These are phyloP conservation scores for Polydrusus cervinus DNA, from an alignment of 2,888 invertebrate species.

Conservation along the genomic window DNA sequence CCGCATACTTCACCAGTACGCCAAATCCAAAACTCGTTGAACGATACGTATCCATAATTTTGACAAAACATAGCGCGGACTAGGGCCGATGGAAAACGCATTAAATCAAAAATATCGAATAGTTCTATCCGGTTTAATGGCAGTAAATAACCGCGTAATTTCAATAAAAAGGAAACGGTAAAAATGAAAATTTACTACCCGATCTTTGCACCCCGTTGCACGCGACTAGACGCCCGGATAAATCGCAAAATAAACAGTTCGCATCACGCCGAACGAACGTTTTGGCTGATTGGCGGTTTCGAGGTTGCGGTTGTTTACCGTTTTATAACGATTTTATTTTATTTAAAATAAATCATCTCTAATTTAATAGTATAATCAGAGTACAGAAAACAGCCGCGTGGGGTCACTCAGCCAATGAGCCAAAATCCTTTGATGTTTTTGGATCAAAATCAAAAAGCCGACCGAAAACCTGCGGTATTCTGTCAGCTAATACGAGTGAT, in stretches of 20 bases:
- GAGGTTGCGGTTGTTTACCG: slow-evolving; percentile 34
- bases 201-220: slow-evolving; percentile 62
- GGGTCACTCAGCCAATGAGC: too few species aligned
- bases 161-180: slow-evolving; percentile 65
- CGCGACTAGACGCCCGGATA: slow-evolving; percentile 52
- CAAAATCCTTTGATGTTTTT: too few species aligned
- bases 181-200: slow-evolving; percentile 65
- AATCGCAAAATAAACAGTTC: slow-evolving; percentile 42
- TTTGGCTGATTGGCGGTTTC: slow-evolving; percentile 42
- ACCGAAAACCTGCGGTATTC: too few species aligned
- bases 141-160: slow-evolving; percentile 63
- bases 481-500: too few species aligned
- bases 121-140: slow-evolving; percentile 61
- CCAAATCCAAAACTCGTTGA: slow-evolving; percentile 55
- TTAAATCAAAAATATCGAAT: slow-evolving; percentile 56
- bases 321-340: neutral
- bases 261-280: slow-evolving; percentile 34
- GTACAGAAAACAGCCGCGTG: too few species aligned
- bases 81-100: slow-evolving; percentile 48
- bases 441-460: too few species aligned
- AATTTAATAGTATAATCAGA: too few species aligned
- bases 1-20: slow-evolving; percentile 52
- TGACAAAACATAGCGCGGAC: slow-evolving; percentile 54
- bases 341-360: too few species aligned
- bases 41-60: slow-evolving; percentile 54